Base-by-base conservation (phyloP, 2,113 vertebrate genomes). In the Tapirus terrestris region DNA sequence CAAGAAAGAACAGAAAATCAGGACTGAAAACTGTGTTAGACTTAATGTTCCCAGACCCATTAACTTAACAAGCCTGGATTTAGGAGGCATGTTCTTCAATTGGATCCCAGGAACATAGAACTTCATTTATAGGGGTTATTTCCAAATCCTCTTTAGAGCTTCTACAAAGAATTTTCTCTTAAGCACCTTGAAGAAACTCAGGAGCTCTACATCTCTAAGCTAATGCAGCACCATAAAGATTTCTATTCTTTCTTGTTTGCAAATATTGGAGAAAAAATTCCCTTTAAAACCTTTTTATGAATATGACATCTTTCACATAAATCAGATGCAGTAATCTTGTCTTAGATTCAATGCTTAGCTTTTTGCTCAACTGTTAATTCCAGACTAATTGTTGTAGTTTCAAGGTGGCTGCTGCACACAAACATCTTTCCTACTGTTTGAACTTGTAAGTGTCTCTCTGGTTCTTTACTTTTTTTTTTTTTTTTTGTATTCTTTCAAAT, bases 161-260 rank as follows among this genome's bases (percentile, higher is more conserved):
- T 89, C 70, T 68, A 75, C 77, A 95, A 97, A 75, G 7, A 84
- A 63, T 53, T 84, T 95, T 97, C 56, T 92, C n/a, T 67, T 43
- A 85, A 83, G 58, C 3, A n/a, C 4, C 65, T 97, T 91, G 58
- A 39, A 92, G 45, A 91, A 94, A 84, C 43, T 86, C 53, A 89
- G 92, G 68, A 96, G 39, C 36, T 97, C n/a, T 94, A 14, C 2
- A 48, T 83, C 58, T 82, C 10, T 83, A 91, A 95, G 17, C 61
- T 77, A 89, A 91, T 31, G 68, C 0, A 93, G 7, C 14, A 86
- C 29, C n/a, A 36, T 18, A 72, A 87, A 79, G 14, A 83, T 65
- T 63, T 82, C 21, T 93, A n/a, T 39, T 83, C 23, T 96, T 33
- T 86, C 23, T 43, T 36, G 4, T 45, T 76, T 53, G 58, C 8